Percentiles rank a stretch among this genome's conserved stretches.
Conservation (phyloP, 2,797 vertebrate species). For the Martes flavigula region DNA sequence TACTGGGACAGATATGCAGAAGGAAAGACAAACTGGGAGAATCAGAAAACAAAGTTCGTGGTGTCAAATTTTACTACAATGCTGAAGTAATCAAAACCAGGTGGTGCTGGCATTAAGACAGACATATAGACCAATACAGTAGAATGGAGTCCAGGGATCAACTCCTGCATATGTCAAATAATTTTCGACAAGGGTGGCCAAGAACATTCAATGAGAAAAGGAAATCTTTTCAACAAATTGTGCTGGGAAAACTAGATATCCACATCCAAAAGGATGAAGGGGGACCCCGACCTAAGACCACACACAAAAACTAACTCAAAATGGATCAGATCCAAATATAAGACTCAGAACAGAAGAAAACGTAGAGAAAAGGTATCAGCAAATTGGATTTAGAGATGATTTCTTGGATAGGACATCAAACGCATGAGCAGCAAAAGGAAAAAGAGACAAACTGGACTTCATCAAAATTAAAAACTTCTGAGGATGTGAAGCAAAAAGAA, state of each 20-base stretch:
- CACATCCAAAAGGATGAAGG: neutral
- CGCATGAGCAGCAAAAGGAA: neutral
- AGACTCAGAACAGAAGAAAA: neutral
- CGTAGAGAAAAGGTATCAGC: neutral
- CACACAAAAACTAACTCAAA: neutral
- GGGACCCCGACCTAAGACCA: neutral
- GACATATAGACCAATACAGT: neutral
- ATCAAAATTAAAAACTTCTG: neutral
- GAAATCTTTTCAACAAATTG: neutral
- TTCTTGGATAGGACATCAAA: neutral
- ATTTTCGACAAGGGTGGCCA: neutral
- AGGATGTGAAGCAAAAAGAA: neutral
- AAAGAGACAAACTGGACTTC: neutral
- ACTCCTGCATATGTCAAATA: neutral
- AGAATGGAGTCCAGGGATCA: neutral
- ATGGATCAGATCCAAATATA: neutral
- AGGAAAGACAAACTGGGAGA: neutral
- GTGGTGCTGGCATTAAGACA: neutral
- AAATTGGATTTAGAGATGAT: neutral
- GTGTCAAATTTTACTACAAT: constrained; percentile 15
- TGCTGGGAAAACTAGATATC: neutral
- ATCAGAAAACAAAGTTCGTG: neutral
- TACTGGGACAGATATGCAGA: neutral
- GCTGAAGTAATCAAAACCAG: neutral
- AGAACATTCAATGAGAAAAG: neutral